phyloP scores from a whole-genome alignment of 2,888 invertebrate genomes.

The Oscheius sp. region DNA sequence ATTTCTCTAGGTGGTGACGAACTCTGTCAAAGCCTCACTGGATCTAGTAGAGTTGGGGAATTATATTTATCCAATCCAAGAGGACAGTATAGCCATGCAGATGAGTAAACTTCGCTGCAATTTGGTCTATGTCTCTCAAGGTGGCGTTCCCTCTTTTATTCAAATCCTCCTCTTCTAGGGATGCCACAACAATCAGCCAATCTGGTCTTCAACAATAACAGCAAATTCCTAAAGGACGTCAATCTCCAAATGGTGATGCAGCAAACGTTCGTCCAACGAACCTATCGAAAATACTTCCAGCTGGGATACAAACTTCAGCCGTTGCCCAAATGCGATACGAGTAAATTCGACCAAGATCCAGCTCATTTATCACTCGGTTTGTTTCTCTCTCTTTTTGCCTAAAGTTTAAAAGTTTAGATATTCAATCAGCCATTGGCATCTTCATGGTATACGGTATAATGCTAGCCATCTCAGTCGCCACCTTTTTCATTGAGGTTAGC shows the following conservation, averaged over 20 bases:
- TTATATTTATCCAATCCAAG: conserved; percentile 58
- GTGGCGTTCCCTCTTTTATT: conserved; percentile 15
- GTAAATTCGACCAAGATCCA: conserved; percentile 22
- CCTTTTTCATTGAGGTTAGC: conserved; percentile 37
- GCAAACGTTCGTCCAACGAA: conserved; percentile 42
- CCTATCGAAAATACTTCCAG: conserved; percentile 48
- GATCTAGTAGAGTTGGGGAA: conserved; percentile 57
- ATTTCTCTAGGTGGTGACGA: conserved; percentile 33
- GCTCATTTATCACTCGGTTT: conserved; percentile 2
- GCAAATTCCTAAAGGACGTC: conserved; percentile 30
- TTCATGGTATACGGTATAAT: conserved; percentile 46
- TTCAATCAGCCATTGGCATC: conserved; percentile 45
- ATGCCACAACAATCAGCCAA: conserved; percentile 47
- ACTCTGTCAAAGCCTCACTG: conserved; percentile 51
- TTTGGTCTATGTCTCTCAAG: conserved; percentile 55
- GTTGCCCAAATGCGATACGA: conserved; percentile 40
- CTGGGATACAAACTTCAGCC: conserved; percentile 41
- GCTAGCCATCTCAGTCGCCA: conserved; percentile 34
- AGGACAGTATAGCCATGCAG: conserved; percentile 56
- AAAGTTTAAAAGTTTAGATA: conserved; percentile 24
- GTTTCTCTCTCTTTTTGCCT: not conserved
- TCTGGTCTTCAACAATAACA: conserved; percentile 46
- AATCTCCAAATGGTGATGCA: conserved; percentile 46
- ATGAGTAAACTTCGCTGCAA: conserved; percentile 52
- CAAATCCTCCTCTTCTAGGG: conserved; percentile 27